Evolutionary conservation across 2,888 invertebrate genomes (phyloP).

Genomic region (Leptinotarsa haldemani): DNA sequence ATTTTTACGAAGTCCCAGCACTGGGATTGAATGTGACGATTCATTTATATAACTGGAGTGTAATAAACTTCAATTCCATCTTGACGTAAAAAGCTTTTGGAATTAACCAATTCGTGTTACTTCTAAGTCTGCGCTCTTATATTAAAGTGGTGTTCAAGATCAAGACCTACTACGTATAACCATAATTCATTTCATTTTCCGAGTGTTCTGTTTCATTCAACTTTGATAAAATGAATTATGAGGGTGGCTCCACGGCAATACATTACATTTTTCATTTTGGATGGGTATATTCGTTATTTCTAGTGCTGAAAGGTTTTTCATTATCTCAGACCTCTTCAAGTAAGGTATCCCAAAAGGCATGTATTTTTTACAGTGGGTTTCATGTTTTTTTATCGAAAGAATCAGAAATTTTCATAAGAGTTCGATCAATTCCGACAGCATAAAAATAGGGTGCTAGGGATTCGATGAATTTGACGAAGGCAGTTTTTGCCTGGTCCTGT

Average conservation of each 20-base stretch:
- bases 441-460: too few species aligned
- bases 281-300: not conserved
- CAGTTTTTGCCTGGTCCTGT: too few species aligned
- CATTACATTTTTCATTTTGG: not conserved
- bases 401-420: too few species aligned
- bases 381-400: too few species aligned
- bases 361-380: too few species aligned
- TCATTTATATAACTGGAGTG: conserved; percentile 29
- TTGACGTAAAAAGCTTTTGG: conserved; percentile 30
- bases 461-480: too few species aligned
- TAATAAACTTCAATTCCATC: conserved; percentile 30
- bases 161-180: conserved; percentile 30
- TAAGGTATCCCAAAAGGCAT: too few species aligned
- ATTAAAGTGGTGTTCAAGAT: conserved; percentile 30
- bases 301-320: not conserved
- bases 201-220: conserved; percentile 21
- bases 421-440: too few species aligned
- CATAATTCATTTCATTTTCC: conserved; percentile 31
- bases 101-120: conserved; percentile 31
- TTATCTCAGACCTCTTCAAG: not conserved
- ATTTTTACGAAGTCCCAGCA: not conserved
- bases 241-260: not conserved
- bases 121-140: conserved; percentile 23
- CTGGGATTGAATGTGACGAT: conserved; percentile 28
- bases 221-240: conserved; percentile 14